A percentile compares a stretch with the other conserved stretches of the same genome.
These are phyloP conservation scores for Brachionus calyciflorus DNA, from an alignment of 1,140 invertebrate species.

Conservation along the genomic window DNA sequence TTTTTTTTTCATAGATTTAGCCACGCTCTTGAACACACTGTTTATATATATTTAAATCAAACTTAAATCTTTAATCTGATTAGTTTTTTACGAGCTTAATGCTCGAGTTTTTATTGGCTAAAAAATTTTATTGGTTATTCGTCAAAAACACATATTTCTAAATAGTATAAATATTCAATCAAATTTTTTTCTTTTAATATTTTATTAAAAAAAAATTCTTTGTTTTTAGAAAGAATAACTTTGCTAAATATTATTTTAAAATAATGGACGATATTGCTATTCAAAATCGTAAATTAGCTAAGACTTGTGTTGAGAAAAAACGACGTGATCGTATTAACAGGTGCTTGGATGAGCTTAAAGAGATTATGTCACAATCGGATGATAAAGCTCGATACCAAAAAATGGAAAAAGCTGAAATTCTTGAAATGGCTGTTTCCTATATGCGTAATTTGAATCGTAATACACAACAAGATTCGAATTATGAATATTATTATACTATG, in stretches of 20 bases:
- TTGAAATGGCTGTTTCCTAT: conserved; percentile 47
- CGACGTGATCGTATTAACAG: conserved; percentile 47
- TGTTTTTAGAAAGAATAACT: background rate
- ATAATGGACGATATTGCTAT: conserved; percentile 25
- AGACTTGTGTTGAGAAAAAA: conserved; percentile 47
- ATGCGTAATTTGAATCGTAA: conserved; percentile 4
- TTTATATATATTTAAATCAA: background rate
- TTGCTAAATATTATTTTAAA: background rate
- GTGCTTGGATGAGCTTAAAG: conserved; percentile 45
- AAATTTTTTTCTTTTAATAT: background rate
- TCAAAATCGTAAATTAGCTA: conserved; percentile 45
- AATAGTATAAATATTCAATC: conserved; percentile 13
- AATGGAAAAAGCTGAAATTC: conserved; percentile 48
- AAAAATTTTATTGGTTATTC: conserved; percentile 7
- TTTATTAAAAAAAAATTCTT: background rate
- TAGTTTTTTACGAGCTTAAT: background rate
- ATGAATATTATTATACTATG: conserved; percentile 12
- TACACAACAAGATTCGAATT: background rate
- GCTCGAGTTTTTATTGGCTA: background rate
- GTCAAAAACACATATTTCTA: background rate
- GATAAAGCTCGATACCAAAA: conserved; percentile 47
- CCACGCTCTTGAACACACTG: background rate
- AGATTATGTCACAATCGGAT: conserved; percentile 40
- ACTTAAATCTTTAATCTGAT: conserved; percentile 24
- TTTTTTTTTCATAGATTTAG: background rate